Evolutionary conservation across 2,888 invertebrate genomes (phyloP).

Genomic region (Lycaena phlaeas): DNA sequence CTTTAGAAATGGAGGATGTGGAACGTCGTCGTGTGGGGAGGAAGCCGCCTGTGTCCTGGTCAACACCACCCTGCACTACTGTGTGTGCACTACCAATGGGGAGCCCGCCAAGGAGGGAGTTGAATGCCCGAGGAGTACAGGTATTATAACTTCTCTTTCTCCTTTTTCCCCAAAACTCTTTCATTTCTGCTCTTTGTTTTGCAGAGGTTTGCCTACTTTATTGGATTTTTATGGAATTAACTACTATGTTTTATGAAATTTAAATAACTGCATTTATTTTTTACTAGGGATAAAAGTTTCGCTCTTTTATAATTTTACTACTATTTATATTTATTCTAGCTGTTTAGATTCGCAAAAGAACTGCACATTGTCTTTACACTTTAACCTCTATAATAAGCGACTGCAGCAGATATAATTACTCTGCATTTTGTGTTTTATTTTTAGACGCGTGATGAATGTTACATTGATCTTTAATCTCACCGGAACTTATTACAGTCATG

Average conservation of each 20-base stretch:
- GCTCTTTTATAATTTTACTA: too few relatives aligned
- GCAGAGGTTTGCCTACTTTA: too few relatives aligned
- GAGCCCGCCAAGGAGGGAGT: constrained; percentile 74
- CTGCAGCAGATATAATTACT: neutral
- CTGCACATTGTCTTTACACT: too few relatives aligned
- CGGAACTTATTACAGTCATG: neutral
- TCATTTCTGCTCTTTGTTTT: too few relatives aligned
- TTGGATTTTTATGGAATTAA: too few relatives aligned
- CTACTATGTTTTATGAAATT: too few relatives aligned
- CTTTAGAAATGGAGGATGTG: constrained; percentile 51
- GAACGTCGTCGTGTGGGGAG: constrained; percentile 68
- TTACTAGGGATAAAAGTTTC: too few relatives aligned
- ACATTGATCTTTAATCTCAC: constrained; percentile 3
- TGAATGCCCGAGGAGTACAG: constrained; percentile 75
- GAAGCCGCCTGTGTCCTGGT: constrained; percentile 76
- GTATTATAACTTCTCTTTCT: constrained; percentile 42
- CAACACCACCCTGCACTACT: constrained; percentile 67
- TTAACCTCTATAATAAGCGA: constrained; percentile 1
- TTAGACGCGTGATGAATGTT: constrained; percentile 4
- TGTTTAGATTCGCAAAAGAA: too few relatives aligned
- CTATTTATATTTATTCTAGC: too few relatives aligned
- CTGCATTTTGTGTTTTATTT: constrained; percentile 1
- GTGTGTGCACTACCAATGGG: constrained; percentile 79
- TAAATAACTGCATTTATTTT: too few relatives aligned
- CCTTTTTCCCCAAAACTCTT: too few relatives aligned